phyloP scores from a whole-genome alignment of 2,888 invertebrate genomes.

The Lacanobia wlatinum region DNA sequence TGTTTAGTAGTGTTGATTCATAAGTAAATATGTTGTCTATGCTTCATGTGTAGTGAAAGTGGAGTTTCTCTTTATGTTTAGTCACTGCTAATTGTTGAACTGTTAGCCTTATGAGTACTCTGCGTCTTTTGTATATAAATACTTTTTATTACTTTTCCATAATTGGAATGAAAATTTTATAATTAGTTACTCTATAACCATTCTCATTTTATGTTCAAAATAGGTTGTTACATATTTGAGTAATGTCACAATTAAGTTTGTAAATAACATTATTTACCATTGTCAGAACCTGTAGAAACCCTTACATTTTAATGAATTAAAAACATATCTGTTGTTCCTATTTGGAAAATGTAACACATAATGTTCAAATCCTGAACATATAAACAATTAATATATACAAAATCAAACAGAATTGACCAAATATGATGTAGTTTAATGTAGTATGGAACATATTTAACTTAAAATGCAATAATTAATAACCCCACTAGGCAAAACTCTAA shows the following conservation, averaged over 20 bases:
- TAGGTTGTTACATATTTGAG: background rate
- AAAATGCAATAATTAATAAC: background rate
- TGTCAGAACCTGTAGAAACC: background rate
- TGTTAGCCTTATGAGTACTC: conserved; percentile 23
- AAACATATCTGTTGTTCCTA: background rate
- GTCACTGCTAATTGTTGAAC: conserved; percentile 61
- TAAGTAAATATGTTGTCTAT: conserved; percentile 57
- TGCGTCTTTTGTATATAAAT: conserved; percentile 2
- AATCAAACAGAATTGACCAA: background rate
- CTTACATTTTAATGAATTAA: background rate
- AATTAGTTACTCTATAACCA: background rate
- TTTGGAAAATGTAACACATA: background rate
- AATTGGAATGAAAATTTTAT: background rate
- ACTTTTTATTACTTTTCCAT: background rate
- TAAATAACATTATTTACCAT: background rate
- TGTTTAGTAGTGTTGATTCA: conserved; percentile 31
- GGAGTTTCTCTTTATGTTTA: conserved; percentile 70
- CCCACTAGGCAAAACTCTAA: background rate
- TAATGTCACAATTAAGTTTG: background rate
- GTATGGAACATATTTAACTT: background rate
- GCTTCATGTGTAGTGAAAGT: conserved; percentile 72
- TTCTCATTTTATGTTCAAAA: background rate
- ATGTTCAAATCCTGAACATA: too few relatives aligned
- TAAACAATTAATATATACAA: background rate
- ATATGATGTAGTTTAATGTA: background rate